phyloP scores from a whole-genome alignment of 2,888 invertebrate species.

The Perdita meconis region DNA sequence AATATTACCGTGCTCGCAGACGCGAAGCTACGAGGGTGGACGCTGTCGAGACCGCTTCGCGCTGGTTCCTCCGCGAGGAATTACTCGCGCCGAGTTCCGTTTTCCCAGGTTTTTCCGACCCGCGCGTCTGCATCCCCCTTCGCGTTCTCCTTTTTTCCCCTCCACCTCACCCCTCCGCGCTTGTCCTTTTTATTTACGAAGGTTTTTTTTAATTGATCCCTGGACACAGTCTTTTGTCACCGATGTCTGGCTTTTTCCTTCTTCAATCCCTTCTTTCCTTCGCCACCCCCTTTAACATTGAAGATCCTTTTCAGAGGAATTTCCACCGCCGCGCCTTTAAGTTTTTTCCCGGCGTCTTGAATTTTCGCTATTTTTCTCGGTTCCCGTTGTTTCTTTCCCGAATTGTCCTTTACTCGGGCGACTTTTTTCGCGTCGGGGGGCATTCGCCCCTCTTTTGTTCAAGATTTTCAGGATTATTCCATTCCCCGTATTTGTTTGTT shows the following conservation, averaged over 20 bases:
- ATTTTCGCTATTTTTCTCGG: no score
- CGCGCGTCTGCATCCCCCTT: neutral
- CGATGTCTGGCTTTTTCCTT: neutral
- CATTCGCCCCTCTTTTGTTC: no score
- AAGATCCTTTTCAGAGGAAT: no score
- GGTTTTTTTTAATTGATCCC: slow-evolving; percentile 26
- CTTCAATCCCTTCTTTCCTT: no score
- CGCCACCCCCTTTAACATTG: no score
- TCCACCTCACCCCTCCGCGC: neutral
- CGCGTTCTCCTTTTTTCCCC: neutral
- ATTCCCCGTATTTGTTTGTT: no score
- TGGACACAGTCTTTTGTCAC: neutral
- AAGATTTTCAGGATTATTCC: neutral
- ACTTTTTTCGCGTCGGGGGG: no score
- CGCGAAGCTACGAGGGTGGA: slow-evolving; percentile 58
- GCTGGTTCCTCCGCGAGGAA: slow-evolving; percentile 44
- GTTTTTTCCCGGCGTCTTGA: no score
- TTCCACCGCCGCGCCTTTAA: no score
- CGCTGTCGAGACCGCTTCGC: slow-evolving; percentile 38
- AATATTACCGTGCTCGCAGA: slow-evolving; percentile 67
- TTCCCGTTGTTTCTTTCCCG: no score
- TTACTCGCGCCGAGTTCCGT: slow-evolving; percentile 28
- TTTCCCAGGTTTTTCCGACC: neutral
- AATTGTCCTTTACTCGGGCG: no score
- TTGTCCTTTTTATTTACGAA: slow-evolving; percentile 13